Conservation (phyloP, 2,113 vertebrate species). For the Amphiprion percula region DNA sequence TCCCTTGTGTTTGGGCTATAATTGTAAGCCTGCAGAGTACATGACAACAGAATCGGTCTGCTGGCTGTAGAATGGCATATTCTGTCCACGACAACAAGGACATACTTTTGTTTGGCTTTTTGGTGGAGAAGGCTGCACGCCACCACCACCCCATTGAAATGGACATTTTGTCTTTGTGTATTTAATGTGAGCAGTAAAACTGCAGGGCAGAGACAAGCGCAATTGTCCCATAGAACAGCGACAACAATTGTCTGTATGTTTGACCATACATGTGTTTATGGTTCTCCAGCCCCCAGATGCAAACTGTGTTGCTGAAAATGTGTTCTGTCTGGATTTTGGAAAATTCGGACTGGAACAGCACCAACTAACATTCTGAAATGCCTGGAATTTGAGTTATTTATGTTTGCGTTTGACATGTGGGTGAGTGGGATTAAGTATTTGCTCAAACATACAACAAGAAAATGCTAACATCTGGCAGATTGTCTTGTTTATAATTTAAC, state of each 20-base stretch:
- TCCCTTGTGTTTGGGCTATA: slow-evolving; percentile 68
- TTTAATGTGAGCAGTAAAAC: slow-evolving; percentile 76
- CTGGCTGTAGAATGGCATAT: slow-evolving; percentile 74
- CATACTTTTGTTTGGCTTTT: slow-evolving; percentile 82
- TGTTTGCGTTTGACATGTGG: slow-evolving; percentile 48
- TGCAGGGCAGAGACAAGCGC: slow-evolving; percentile 73
- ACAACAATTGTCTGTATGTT: slow-evolving; percentile 80
- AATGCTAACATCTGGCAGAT: slow-evolving; percentile 44
- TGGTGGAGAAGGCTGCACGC: slow-evolving; percentile 77
- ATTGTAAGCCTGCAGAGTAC: slow-evolving; percentile 72
- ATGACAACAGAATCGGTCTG: slow-evolving; percentile 77
- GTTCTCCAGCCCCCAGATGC: slow-evolving; percentile 67
- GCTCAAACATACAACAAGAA: slow-evolving; percentile 52
- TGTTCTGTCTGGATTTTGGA: slow-evolving; percentile 61
- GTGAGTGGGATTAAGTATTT: slow-evolving; percentile 28
- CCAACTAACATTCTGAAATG: slow-evolving; percentile 52
- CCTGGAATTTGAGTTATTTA: slow-evolving; percentile 55
- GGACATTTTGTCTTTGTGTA: slow-evolving; percentile 82
- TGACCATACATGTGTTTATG: slow-evolving; percentile 71
- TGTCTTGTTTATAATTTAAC: slow-evolving; percentile 60
- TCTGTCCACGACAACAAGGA: slow-evolving; percentile 79
- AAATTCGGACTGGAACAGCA: slow-evolving; percentile 49
- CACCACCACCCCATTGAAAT: slow-evolving; percentile 77
- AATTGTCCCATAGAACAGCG: slow-evolving; percentile 80
- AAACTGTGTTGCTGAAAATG: slow-evolving; percentile 59